Base-by-base conservation (phyloP, 1,140 invertebrate genomes). In the Xylocopa sonorina region DNA sequence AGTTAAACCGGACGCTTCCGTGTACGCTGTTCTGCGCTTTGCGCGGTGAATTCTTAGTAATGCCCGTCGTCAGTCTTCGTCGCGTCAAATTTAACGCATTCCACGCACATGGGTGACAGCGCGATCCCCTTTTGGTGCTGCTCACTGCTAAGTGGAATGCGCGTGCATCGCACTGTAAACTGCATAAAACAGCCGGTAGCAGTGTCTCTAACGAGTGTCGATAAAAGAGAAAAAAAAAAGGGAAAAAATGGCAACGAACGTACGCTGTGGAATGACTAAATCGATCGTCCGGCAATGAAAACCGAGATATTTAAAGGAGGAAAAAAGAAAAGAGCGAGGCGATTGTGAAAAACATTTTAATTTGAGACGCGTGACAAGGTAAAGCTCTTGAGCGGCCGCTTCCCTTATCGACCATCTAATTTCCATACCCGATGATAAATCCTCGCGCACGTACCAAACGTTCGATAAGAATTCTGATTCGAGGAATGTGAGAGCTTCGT, bases 101-200 rank as follows among this genome's bases (percentile, higher is more conserved):
- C 81, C 46, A 63, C 27, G 34, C 80, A 38, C 62, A 74, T 55
- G 46, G n/a, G 81, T 57, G 71, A 81, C 78, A 60, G n/a, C 18
- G 46, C 69, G 77, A 67, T 63, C 83, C 55, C 55, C 64, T 83
- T 83, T 83, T 79, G 77, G 71, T 69, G 69, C 50, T 73, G 60
- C 71, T 64, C 24, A 48, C 46, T 68, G 66, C 57, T 82, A 85
- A 89, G 82, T 88, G 80, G 84, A 87, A 89, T 87, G 87, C 75
- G 81, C 84, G 88, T 88, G 86, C 81, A 82, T 81, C 80, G 88
- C 83, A 89, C 60, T 50, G 60, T 51, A 34, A 83, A 83, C 85
- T 57, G 73, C 43, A 68, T 67, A 67, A 80, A 83, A 69, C 51
- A 55, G n/a, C 12, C 32, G 21, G 34, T 10, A 18, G 57, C 16